Base-by-base conservation (phyloP, 2,113 vertebrate genomes). In the Barnardius zonarius region DNA sequence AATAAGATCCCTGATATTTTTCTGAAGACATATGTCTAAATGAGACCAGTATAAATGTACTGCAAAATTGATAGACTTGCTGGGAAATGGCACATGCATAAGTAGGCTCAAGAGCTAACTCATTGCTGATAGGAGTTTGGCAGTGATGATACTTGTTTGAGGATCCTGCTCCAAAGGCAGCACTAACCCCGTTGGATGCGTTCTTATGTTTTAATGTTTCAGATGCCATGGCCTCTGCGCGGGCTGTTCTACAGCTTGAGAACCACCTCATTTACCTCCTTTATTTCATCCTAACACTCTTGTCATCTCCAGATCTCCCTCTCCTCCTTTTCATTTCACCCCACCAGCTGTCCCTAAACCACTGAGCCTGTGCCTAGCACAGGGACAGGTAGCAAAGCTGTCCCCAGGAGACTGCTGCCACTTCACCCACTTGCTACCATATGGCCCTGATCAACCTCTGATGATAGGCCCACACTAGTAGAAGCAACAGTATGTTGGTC, bases 341-440 rank as follows among this genome's bases (percentile, higher is more conserved):
- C 31, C 67, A 33, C 13, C 33, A 17, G 28, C 25, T 61, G 27
- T 10, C 48, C 31, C 41, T n/a, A 28, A 88, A 22, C 46, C 0
- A 1, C 12, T 0, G 0, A 70, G 64, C 37, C 49, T 17, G 11
- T 52, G 69, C 24, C 69, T 57, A 35, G 39, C 37, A 20, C 0
- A 0, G 37, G 23, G 13, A 5, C 44, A 43, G 15, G 24, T 24
- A 19, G 48, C n/a, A 64, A 14, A 74, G 44, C 27, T 6, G 1
- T 13, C 31, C 9, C 13, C 4, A 3, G 14, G 35, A 61, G 28
- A 9, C 25, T 33, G 28, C 15, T 92, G 66, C 25, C 43, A 20
- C 41, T 67, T 69, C 8, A 52, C 14, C 30, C 35, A 24, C n/a
- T 79, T 25, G 41, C 30, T 30, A 72, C 33, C 16, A 1, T 16